phyloP scores from a whole-genome alignment of 1,140 invertebrate species.

The Halesus radiatus region DNA sequence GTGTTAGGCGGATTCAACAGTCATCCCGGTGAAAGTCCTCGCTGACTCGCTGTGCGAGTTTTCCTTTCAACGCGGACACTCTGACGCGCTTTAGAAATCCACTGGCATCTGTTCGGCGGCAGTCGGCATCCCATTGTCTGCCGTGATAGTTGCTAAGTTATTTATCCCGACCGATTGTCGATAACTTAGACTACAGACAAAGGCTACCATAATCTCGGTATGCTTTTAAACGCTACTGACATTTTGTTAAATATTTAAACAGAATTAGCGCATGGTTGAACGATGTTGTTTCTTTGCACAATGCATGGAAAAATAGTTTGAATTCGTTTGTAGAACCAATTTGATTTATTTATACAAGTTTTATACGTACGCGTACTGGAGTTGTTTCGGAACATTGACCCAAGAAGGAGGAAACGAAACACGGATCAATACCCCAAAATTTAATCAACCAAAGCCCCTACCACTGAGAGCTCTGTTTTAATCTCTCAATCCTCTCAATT shows the following conservation, averaged over 20 bases:
- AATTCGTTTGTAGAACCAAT: too few species aligned
- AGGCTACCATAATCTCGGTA: too few species aligned
- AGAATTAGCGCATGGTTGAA: too few species aligned
- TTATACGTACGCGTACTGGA: too few species aligned
- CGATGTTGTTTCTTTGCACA: too few species aligned
- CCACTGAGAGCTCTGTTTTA: too few species aligned
- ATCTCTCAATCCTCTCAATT: neutral
- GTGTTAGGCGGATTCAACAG: neutral
- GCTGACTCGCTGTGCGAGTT: constrained; percentile 2
- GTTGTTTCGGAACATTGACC: too few species aligned
- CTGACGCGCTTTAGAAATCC: constrained; percentile 22
- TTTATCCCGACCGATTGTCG: neutral
- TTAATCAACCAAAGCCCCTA: too few species aligned
- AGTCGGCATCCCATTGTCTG: constrained; percentile 23
- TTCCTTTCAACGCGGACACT: constrained; percentile 13
- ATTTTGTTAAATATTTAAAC: neutral
- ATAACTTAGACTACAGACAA: neutral
- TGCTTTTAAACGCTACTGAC: constrained; percentile 3
- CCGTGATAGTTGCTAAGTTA: neutral
- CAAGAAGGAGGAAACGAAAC: too few species aligned
- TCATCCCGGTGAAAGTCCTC: constrained; percentile 27
- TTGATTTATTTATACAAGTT: too few species aligned
- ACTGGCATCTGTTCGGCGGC: neutral
- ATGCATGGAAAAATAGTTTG: too few species aligned
- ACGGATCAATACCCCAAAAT: too few species aligned